Evolutionary conservation across 2,888 invertebrate genomes (phyloP), one percentile per base, ranked within the genome.

Genomic region (Dryobotodes eremita): DNA sequence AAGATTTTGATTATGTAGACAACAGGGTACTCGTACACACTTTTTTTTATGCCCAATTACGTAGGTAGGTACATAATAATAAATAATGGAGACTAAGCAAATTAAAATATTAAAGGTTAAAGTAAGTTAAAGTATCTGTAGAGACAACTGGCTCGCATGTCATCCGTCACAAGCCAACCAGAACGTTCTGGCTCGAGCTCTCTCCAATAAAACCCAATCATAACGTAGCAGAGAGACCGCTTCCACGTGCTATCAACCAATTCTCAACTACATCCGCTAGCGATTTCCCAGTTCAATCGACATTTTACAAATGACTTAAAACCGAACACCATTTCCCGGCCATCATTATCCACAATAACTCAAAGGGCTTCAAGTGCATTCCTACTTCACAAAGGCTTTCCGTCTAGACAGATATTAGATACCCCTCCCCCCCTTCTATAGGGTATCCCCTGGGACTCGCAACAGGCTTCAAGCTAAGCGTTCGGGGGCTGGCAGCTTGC

Each of bases 381-480:
- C 74, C 66, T 66, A 50, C 66, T 57, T 55, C 62, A 65, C 55
- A 82, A 86, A 79, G 71, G 46, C 76, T 70, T 70, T 68, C 66
- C 76, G 87, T 85, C 85, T 85, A 87, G 80, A 84, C 87, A 73
- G 80, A 80, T 71, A 77, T 71, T 55, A 79, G 75, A 79, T 79
- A 70, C 71, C 78, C 69, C 76, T 20, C 26, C 42, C 50, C 53
- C 70, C 31, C 23, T 23, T 8, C 23, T 26, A 7, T 26, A 48
- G 26, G 64, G 15, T 53, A n/a, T 17, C 76, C 53, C 31, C 48
- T 57, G 71, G 57, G 62, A 55, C 42, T 62, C 13, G 84, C 87
- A 86, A 86, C 84, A 84, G 84, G 84, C 84, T 77, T 77, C 53
- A 48, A 46, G 26, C 80, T 72, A 61, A 75, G 79, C 55, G 59